phyloP scores from a whole-genome alignment of 2,888 invertebrate genomes.

The Microdon myrmicae region DNA sequence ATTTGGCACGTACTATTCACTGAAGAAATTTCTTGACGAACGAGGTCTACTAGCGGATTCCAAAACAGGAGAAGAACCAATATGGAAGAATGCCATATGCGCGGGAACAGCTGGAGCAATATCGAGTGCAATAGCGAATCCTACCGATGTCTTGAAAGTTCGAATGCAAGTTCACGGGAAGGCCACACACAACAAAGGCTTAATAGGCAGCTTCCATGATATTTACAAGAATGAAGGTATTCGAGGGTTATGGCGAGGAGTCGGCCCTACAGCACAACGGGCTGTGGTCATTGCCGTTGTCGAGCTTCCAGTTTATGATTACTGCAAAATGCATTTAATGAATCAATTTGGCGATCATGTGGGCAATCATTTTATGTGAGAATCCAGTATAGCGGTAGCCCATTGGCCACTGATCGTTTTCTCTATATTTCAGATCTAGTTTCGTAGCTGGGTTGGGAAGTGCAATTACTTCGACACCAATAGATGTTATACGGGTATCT shows the following conservation, averaged over 20 bases:
- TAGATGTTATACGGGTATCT: constrained; percentile 90
- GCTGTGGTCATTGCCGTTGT: constrained; percentile 94
- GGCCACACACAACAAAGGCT: constrained; percentile 70
- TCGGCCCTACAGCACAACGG: constrained; percentile 90
- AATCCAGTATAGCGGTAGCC: not conserved
- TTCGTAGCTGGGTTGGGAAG: constrained; percentile 91
- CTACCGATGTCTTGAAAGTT: constrained; percentile 95
- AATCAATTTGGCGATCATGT: constrained; percentile 80
- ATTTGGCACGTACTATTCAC: constrained; percentile 93
- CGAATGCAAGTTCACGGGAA: constrained; percentile 83
- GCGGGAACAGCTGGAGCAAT: constrained; percentile 79
- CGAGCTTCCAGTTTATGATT: constrained; percentile 93
- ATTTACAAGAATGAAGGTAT: constrained; percentile 86
- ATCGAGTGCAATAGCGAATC: constrained; percentile 94
- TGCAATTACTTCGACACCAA: constrained; percentile 92
- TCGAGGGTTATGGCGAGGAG: constrained; percentile 90
- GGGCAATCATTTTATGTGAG: constrained; percentile 86
- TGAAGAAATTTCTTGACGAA: constrained; percentile 78
- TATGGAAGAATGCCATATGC: constrained; percentile 81
- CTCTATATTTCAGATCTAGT: constrained; percentile 76
- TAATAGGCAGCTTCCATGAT: constrained; percentile 82
- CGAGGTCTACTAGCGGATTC: constrained; percentile 66
- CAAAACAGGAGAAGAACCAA: constrained; percentile 68
- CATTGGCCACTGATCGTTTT: not conserved
- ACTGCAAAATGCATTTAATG: constrained; percentile 81